Evolutionary conservation across 2,113 vertebrate genomes (phyloP), one percentile per base, ranked within the genome.

Genomic region (Pao palembangensis): DNA sequence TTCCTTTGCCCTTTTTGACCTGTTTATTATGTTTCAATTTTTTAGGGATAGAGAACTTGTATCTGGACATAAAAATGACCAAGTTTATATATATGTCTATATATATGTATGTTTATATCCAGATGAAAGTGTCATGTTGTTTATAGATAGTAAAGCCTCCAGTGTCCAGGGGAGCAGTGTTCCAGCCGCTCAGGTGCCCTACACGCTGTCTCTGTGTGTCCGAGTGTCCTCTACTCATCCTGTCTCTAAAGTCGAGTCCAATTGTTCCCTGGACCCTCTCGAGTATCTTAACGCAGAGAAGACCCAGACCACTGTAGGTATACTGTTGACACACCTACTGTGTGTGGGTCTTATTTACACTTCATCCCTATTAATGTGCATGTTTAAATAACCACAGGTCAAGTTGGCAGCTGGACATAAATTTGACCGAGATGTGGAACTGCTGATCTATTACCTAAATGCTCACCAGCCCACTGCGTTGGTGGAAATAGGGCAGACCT

Each of bases 341-440:
- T 55, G n/a, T 59, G 15, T 58, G 21, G 18, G 17, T 34, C 8
- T 31, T 51, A 8, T 20, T n/a, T 18, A 25, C 43, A 17, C 11
- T 7, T 15, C 3, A 5, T 46, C 17, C 12, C 44, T 2, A 5
- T n/a, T 46, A 46, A 16, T 17, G 3, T 31, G 44, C 2, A 23
- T 18, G 5, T 14, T 46, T n/a, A 42, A 34, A 19, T 41, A 23
- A 15, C 58, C 71, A 38, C 61, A 94, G 93, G 77, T 93, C 11
- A 90, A 89, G 43, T 72, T 94, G 86, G 79, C 88, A 44, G 76
- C 88, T 64, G 93, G 89, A 47, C 88, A 93, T 78, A 90, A 87
- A 61, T 94, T 93, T 85, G 91, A 93, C 55, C 69, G 82, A 28
- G 89, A 93, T 18, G 80, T 95, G 49, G 88, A 93, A 41, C 68